These are phyloP conservation scores for Cydia fagiglandana DNA, from an alignment of 1,140 invertebrate genomes.

Conservation along the genomic window DNA sequence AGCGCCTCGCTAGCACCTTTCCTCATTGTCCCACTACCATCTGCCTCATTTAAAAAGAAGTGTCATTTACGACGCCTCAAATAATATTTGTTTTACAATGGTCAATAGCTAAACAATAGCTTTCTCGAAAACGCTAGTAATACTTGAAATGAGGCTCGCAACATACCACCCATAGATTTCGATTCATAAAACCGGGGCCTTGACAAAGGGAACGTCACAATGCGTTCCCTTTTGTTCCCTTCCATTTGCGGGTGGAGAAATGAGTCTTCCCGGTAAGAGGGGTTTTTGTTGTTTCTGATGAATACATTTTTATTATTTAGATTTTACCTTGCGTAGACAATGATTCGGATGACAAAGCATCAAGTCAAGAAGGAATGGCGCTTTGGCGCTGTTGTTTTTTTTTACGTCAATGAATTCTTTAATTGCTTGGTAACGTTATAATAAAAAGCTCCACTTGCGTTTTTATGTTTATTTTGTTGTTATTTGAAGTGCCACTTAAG, in stretches of 20 bases:
- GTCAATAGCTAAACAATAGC: constrained; percentile 50
- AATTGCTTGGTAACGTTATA: neutral
- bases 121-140: constrained; percentile 16
- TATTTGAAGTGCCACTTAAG: neutral
- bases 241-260: constrained; percentile 49
- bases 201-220: constrained; percentile 49
- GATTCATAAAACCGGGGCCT: constrained; percentile 46
- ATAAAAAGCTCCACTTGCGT: neutral
- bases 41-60: constrained; percentile 57
- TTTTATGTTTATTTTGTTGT: neutral
- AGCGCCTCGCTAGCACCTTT: constrained; percentile 50
- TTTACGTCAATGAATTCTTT: neutral
- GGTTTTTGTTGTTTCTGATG: constrained; percentile 57
- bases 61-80: constrained; percentile 61
- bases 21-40: constrained; percentile 40
- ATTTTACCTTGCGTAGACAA: constrained; percentile 46
- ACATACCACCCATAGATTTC: constrained; percentile 49
- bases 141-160: constrained; percentile 36
- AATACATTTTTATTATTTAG: constrained; percentile 61
- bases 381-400: constrained; percentile 36
- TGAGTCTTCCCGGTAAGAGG: constrained; percentile 54
- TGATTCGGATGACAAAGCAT: constrained; percentile 34
- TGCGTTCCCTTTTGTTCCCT: constrained; percentile 44
- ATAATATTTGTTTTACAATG: constrained; percentile 59
- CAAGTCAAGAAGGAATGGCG: constrained; percentile 38